A percentile compares a stretch with the other conserved stretches of the same genome.
Evolutionary conservation across 2,113 vertebrate species (phyloP).

Genomic region (Fregetta grallaria): DNA sequence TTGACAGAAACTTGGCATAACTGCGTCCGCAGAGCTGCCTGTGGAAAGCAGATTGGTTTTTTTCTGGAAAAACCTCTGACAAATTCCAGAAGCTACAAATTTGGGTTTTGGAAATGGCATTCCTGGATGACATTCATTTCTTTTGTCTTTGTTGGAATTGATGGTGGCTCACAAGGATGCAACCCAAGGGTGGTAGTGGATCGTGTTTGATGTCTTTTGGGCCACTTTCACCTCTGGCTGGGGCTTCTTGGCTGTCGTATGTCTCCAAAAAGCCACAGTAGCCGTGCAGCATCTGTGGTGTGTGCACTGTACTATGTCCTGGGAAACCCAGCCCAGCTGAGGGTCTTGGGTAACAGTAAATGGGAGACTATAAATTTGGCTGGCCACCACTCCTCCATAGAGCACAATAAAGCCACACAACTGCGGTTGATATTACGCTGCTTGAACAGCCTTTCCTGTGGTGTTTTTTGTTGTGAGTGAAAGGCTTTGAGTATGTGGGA

Average conservation of each 20-base stretch:
- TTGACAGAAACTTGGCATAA: conserved; percentile 11
- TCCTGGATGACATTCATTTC: neutral
- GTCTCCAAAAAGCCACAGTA: neutral
- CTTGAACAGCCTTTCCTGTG: neutral
- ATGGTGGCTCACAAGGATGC: neutral
- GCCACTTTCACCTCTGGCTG: neutral
- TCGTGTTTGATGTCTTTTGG: neutral
- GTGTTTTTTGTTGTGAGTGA: neutral
- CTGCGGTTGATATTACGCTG: neutral
- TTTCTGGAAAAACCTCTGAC: conserved; percentile 26
- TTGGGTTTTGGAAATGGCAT: neutral
- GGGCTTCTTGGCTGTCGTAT: neutral
- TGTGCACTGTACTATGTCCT: neutral
- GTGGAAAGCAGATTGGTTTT: neutral
- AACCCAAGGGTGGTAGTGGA: neutral
- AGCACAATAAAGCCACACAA: neutral
- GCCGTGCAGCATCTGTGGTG: neutral
- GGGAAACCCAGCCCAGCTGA: neutral
- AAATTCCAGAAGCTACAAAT: neutral
- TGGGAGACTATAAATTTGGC: neutral
- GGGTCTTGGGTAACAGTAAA: neutral
- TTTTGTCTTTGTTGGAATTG: neutral
- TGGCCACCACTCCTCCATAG: neutral
- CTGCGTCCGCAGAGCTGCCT: neutral
- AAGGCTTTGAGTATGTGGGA: neutral